phyloP scores from a whole-genome alignment of 2,888 invertebrate genomes.

The Calliopum simillimum region DNA sequence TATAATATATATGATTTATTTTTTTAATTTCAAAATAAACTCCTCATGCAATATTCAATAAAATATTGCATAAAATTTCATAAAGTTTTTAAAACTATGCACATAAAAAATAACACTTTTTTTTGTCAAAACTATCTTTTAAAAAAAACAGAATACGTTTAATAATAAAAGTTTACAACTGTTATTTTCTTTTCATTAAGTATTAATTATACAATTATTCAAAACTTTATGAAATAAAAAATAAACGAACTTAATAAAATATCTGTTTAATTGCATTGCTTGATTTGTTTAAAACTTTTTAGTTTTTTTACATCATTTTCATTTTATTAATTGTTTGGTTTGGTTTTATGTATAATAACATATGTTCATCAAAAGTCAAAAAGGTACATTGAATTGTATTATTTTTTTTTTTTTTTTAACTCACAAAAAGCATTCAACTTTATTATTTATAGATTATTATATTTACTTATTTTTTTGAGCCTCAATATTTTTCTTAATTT shows the following conservation, averaged over 20 bases:
- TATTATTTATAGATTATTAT: background rate
- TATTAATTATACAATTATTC: conserved; percentile 2
- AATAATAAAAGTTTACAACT: background rate
- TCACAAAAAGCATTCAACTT: conserved; percentile 18
- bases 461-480: conserved; percentile 19
- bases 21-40: background rate
- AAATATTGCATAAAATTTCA: conserved; percentile 27
- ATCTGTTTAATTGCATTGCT: conserved; percentile 2
- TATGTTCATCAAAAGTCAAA: conserved; percentile 24
- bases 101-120: conserved; percentile 5
- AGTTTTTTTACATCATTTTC: too few species aligned
- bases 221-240: background rate
- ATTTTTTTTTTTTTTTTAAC: conserved; percentile 6
- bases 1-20: background rate
- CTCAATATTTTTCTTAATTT: conserved; percentile 1
- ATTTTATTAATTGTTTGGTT: background rate
- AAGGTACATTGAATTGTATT: conserved; percentile 24
- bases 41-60: conserved; percentile 27
- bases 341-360: conserved; percentile 5
- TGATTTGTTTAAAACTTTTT: background rate
- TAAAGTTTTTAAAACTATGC: background rate
- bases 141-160: too few species aligned
- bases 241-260: background rate
- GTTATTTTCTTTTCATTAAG: background rate
- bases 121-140: background rate